phyloP scores from a whole-genome alignment of 2,888 invertebrate genomes.

The Nephrocerus scutellatus region DNA sequence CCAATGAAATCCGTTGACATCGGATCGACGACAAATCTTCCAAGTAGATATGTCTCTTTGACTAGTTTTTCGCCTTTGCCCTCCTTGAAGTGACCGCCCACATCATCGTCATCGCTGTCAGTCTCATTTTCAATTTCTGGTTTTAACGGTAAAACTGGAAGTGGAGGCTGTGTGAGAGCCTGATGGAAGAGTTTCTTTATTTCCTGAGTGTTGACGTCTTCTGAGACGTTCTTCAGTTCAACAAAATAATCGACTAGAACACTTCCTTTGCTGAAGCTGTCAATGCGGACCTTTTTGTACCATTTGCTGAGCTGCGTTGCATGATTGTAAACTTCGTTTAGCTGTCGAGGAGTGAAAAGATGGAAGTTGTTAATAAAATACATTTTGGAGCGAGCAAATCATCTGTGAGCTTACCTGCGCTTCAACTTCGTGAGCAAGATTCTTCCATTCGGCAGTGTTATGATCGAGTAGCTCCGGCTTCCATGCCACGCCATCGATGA shows the following conservation, averaged over 20 bases:
- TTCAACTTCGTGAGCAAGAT: slow-evolving; percentile 71
- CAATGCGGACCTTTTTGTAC: slow-evolving; percentile 80
- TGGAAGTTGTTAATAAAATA: slow-evolving; percentile 1
- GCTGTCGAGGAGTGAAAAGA: slow-evolving; percentile 51
- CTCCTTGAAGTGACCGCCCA: slow-evolving; percentile 19
- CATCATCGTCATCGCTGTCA: slow-evolving; percentile 36
- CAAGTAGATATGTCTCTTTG: slow-evolving; percentile 52
- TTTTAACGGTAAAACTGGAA: slow-evolving; percentile 37
- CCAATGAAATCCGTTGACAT: slow-evolving; percentile 83
- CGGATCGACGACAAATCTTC: slow-evolving; percentile 77
- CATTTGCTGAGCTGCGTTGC: slow-evolving; percentile 68
- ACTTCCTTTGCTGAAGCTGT: slow-evolving; percentile 81
- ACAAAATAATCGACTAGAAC: slow-evolving; percentile 84
- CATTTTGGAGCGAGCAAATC: not conserved
- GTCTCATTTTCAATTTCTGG: slow-evolving; percentile 52
- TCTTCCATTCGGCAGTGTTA: slow-evolving; percentile 81
- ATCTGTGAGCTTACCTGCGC: slow-evolving; percentile 56
- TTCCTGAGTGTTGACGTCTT: slow-evolving; percentile 63
- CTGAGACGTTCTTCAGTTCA: slow-evolving; percentile 67
- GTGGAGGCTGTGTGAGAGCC: slow-evolving; percentile 49
- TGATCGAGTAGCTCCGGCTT: slow-evolving; percentile 78
- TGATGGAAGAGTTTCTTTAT: slow-evolving; percentile 63
- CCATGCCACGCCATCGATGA: slow-evolving; percentile 76
- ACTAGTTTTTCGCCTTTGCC: slow-evolving; percentile 55
- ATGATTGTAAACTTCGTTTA: slow-evolving; percentile 74